These are phyloP conservation scores for Lepisosteus oculatus DNA, from an alignment of 2,113 vertebrate species.

Conservation along the genomic window DNA sequence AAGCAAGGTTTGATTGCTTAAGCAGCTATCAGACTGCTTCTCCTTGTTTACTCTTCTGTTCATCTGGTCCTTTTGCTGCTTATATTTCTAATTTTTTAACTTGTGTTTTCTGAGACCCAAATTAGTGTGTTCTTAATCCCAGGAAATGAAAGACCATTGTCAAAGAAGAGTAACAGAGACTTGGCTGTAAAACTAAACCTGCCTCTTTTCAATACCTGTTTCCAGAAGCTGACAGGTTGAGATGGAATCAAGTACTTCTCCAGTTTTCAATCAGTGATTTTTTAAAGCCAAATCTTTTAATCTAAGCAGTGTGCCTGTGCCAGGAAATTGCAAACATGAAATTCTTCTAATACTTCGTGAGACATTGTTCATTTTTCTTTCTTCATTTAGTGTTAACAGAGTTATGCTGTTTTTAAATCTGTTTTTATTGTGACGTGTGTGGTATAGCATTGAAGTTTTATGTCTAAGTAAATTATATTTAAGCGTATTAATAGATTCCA, in stretches of 20 bases:
- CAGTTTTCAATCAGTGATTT: slow-evolving; percentile 22
- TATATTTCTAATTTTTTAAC: slow-evolving; percentile 54
- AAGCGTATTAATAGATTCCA: too few species aligned
- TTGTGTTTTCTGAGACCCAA: slow-evolving; percentile 53
- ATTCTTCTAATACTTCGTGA: too few species aligned
- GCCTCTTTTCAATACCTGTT: slow-evolving; percentile 24
- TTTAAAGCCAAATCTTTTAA: slow-evolving; percentile 31
- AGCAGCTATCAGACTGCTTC: slow-evolving; percentile 37
- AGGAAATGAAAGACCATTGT: slow-evolving; percentile 46
- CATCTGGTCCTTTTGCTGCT: slow-evolving; percentile 34
- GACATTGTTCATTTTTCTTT: too few species aligned
- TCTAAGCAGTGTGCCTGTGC: background rate
- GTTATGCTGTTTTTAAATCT: too few species aligned
- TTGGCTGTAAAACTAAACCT: slow-evolving; percentile 44
- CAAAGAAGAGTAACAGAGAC: slow-evolving; percentile 30
- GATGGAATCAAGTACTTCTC: slow-evolving; percentile 37
- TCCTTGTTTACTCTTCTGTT: slow-evolving; percentile 29
- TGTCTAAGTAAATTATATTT: too few species aligned
- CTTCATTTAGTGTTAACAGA: too few species aligned
- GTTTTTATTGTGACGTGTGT: too few species aligned
- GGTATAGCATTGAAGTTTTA: too few species aligned
- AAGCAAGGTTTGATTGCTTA: too few species aligned
- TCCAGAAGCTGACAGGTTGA: slow-evolving; percentile 36
- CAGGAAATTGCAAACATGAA: too few species aligned
- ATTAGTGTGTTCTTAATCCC: slow-evolving; percentile 50